phyloP scores from a whole-genome alignment of 2,113 vertebrate species.

The Nycticebus coucang region DNA sequence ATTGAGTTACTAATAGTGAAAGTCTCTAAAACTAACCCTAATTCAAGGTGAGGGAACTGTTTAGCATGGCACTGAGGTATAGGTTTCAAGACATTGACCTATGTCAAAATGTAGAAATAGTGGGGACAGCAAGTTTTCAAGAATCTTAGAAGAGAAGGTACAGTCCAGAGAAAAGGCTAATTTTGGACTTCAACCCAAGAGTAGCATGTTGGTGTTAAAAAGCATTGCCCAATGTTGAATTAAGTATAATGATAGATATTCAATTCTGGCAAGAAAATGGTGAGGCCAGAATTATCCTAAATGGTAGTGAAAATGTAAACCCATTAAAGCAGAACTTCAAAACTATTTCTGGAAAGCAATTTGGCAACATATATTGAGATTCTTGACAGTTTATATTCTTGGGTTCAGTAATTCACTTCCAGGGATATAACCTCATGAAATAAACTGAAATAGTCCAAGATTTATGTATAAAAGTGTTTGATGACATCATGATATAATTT shows the following conservation, averaged over 20 bases:
- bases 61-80: not conserved
- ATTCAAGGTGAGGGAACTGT: not conserved
- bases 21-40: not conserved
- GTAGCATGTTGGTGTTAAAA: not conserved
- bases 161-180: not conserved
- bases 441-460: not conserved
- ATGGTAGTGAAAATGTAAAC: not conserved
- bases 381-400: not conserved
- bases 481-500: not conserved
- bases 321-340: not conserved
- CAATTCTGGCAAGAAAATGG: not conserved
- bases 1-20: not conserved
- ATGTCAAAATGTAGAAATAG: not conserved
- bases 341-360: not conserved
- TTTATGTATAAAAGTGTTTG: conserved; percentile 4
- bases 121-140: not conserved
- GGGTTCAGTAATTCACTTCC: not conserved
- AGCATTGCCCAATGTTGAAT: not conserved
- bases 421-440: not conserved
- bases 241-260: not conserved
- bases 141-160: not conserved
- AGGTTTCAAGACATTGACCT: not conserved
- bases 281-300: not conserved
- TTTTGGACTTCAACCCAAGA: not conserved
- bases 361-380: not conserved